Base-by-base conservation (phyloP, 2,797 vertebrate species). In the Chelon labrosus region DNA sequence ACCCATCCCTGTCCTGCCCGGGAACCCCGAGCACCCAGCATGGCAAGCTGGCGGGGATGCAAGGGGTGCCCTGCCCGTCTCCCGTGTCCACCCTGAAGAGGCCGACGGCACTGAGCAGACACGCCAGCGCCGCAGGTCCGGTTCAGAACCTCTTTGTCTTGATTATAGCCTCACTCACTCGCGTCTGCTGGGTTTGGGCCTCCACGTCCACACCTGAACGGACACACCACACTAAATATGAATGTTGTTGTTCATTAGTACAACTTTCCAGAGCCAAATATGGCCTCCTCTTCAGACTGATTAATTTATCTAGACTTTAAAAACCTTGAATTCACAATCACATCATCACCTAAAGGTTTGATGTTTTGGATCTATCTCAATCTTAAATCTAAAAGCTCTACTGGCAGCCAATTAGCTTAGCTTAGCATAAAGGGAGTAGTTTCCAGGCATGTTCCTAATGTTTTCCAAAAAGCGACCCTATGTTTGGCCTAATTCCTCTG, bases 101-200 rank as follows among this genome's bases (percentile, higher is more conserved):
- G 1, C 97, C 97, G 22, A 97, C 96, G 4, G 94, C 95, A 22
- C 94, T 99, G 75, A 98, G 96, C 90, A 95, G 98, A 27, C 97
- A 99, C 2, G 95, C 97, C 89, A 99, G 98, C 0, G 97, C 97
- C 0, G 96, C 96, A 0, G 95, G 93, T 93, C 44, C 3, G 75
- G 17, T 2, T 47, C 20, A 3, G 0, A 57, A 22, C 51, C 25
- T 25, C 19, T 3, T 20, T 20, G 0, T 12, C 25, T 47, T 10
- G 6, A 50, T 10, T 58, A 0, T 6, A 3, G 16, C 38, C 2
- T 14, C 2, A 0, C 2, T 14, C 2, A 0, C 31, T 53, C n/a
- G 4, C 7, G 5, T 47, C 20, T 49, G 37, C 46, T 39, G n/a
- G 56, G 12, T 13, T 0, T 1, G 7, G 13, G 0, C 17, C 49